These are phyloP conservation scores for Heteromyza rotundicornis DNA, from an alignment of 2,888 invertebrate species.

Conservation along the genomic window DNA sequence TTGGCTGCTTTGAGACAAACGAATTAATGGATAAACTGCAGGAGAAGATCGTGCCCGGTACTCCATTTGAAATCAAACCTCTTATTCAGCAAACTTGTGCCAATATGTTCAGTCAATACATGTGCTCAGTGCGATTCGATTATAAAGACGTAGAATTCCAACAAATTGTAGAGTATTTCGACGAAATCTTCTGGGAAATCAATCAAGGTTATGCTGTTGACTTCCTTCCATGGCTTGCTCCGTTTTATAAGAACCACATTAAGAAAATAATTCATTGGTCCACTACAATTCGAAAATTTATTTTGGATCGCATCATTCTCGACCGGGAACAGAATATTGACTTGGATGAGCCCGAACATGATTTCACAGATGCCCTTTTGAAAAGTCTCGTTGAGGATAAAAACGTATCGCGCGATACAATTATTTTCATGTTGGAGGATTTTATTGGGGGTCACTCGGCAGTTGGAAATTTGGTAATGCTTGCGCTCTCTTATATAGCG, in stretches of 20 bases:
- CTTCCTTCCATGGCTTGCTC: conserved; percentile 81
- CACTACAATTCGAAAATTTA: conserved; percentile 74
- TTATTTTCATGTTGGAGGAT: conserved; percentile 84
- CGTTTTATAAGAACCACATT: conserved; percentile 75
- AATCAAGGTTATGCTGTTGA: conserved; percentile 89
- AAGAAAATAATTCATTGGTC: conserved; percentile 74
- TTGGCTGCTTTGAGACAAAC: conserved; percentile 71
- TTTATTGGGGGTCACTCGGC: conserved; percentile 89
- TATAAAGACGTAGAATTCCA: conserved; percentile 74
- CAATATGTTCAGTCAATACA: conserved; percentile 86
- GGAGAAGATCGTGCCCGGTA: conserved; percentile 54
- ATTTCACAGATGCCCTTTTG: conserved; percentile 81
- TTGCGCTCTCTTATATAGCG: conserved; percentile 74
- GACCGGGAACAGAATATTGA: conserved; percentile 62
- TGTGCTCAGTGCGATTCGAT: conserved; percentile 81
- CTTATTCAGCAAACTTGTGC: conserved; percentile 76
- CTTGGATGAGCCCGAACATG: conserved; percentile 69
- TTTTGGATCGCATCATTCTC: conserved; percentile 74
- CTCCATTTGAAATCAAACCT: conserved; percentile 71
- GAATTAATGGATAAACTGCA: conserved; percentile 69
- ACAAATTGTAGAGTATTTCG: conserved; percentile 74
- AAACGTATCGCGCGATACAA: conserved; percentile 75
- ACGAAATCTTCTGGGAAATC: conserved; percentile 90
- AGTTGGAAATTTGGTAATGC: conserved; percentile 82
- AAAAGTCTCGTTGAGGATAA: conserved; percentile 71